Conservation (phyloP, 30 jellyfish, hydroid and myxozoan species). For the Euphysa ruthae region DNA sequence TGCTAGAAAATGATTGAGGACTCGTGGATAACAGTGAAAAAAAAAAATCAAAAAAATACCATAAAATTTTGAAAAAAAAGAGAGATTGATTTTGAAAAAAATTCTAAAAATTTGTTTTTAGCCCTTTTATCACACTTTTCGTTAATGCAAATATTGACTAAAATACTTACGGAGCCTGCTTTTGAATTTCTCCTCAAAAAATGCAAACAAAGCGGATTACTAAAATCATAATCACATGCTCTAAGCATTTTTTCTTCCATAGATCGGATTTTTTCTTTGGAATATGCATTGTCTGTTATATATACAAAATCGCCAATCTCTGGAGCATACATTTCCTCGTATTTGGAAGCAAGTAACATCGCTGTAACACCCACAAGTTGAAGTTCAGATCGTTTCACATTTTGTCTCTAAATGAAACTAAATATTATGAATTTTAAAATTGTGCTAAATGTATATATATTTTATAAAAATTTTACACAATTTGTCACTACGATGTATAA, state of each 20-base stretch:
- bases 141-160: too few relatives aligned
- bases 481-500: too few relatives aligned
- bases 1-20: too few relatives aligned
- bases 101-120: too few relatives aligned
- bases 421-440: too few relatives aligned
- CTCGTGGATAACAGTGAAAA: too few relatives aligned
- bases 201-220: conserved; percentile 79
- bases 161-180: conserved; percentile 60
- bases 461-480: too few relatives aligned
- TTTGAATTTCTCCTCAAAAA: conserved; percentile 74
- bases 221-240: conserved; percentile 55
- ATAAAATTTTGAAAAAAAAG: too few relatives aligned
- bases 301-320: conserved; percentile 95
- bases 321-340: conserved; percentile 97
- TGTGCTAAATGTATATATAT: too few relatives aligned
- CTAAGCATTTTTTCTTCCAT: conserved; percentile 72
- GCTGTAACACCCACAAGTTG: conserved; percentile 98
- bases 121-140: too few relatives aligned
- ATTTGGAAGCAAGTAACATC: conserved; percentile 90
- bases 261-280: conserved; percentile 49
- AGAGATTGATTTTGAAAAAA: too few relatives aligned
- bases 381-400: conserved; percentile 60
- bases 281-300: conserved; percentile 86
- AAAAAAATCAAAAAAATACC: too few relatives aligned
- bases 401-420: conserved; percentile 32